A percentile compares a stretch with the other conserved stretches of the same genome.
These are phyloP conservation scores for Cancer borealis DNA, from an alignment of 2,888 invertebrate species.

Conservation along the genomic window DNA sequence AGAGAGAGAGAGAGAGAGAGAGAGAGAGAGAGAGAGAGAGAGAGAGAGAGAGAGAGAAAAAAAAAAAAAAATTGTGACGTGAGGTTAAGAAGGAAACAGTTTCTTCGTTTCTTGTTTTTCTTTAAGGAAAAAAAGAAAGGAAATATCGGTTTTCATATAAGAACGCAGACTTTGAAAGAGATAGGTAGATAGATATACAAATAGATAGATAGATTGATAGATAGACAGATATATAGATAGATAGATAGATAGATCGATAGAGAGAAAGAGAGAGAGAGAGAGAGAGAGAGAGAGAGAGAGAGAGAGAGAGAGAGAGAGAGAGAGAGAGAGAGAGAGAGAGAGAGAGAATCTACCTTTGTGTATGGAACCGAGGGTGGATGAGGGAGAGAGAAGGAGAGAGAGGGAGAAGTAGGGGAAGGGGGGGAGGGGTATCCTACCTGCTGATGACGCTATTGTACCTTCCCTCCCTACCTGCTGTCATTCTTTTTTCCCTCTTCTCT, in stretches of 20 bases:
- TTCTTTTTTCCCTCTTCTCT: not conserved
- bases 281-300: slow-evolving; percentile 34
- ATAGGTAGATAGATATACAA: no score
- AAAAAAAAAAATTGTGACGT: not conserved
- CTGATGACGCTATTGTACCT: slow-evolving; percentile 14
- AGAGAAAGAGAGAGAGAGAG: slow-evolving; percentile 46
- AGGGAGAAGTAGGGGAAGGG: not conserved
- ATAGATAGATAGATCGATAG: not conserved
- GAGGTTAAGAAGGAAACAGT: no score
- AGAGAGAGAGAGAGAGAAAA: not conserved
- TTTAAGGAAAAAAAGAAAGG: not conserved
- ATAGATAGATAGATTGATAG: not conserved
- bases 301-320: not conserved
- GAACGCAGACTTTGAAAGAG: no score
- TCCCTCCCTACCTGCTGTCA: not conserved
- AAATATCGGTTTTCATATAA: no score
- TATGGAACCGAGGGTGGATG: not conserved
- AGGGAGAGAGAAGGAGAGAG: slow-evolving; percentile 17
- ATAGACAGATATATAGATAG: slow-evolving; percentile 30
- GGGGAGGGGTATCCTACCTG: not conserved
- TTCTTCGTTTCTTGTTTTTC: no score
- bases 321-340: slow-evolving; percentile 21
- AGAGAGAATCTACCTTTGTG: not conserved
- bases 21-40: not conserved
- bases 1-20: not conserved